Base-by-base conservation (phyloP, 2,113 vertebrate species). In the Arvicanthis niloticus region DNA sequence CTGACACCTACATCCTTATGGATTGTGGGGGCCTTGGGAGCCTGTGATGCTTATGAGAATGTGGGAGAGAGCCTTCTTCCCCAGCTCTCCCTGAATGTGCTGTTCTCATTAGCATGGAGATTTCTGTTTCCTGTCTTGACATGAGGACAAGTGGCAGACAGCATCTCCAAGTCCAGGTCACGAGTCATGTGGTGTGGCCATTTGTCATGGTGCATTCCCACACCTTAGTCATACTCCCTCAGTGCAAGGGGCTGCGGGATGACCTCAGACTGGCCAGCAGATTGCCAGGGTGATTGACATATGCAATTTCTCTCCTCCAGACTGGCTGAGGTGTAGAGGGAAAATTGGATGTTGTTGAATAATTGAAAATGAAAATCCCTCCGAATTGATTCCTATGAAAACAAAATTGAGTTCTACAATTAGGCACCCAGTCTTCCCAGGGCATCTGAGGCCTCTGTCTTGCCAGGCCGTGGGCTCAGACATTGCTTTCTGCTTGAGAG, bases 351-450 rank as follows among this genome's bases (percentile, higher is more conserved):
- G 97, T 87, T 97, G 97, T 82, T 98, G 97, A 98, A 98, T 98
- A 98, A 98, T 98, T 98, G 96, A 98, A 97, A 98, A 98, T 97
- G 96, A 97, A 98, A 98, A 98, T 98, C 97, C 96, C 86, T 97
- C 89, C 26, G 95, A 98, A 97, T 96, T 98, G 97, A 98, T 98
- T 97, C 97, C 91, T 91, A 95, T 97, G 96, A 98, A 98, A 98
- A 97, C 96, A 97, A 96, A 97, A 97, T 95, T 94, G 96, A 95
- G 97, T 97, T 93, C 91, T 96, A 97, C 97, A 98, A 98, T 98
- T 98, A 98, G 95, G 78, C 95, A 10, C 40, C 80, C 56, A 53
- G 89, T 77, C 87, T 97, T 58, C 3, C 12, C 97, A 89, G 97
- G 97, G 94, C 88, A 48, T 97, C 88, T 75, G 92, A 97, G 95